Evolutionary conservation across 2,797 vertebrate genomes (phyloP), one percentile per base, ranked within the genome.

Genomic region (Diplodus puntazzo): DNA sequence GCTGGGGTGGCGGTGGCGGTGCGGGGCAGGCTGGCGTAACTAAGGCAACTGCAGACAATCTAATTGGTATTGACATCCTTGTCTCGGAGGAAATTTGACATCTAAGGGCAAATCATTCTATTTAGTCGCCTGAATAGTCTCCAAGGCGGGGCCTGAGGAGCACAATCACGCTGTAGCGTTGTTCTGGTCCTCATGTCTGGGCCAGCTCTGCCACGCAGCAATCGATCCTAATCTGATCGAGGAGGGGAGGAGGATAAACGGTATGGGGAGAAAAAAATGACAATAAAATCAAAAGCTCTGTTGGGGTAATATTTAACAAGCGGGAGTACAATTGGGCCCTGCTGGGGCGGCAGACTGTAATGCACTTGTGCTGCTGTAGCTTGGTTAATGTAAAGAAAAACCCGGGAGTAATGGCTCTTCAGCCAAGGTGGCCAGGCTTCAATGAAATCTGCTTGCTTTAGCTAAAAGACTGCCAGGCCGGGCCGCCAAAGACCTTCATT

Each of bases 101-200:
- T 96, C 94, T 95, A 95, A 96, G 95, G 95, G 95, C 95, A 96
- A 96, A 95, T 95, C 94, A 95, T 95, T 96, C 95, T 95, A 95
- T 95, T 95, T 96, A 96, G 95, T 95, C 89, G 94, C 94, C 94
- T 94, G 95, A 95, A 96, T 95, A 91, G 94, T 94, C 92, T 94
- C 92, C 91, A 90, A 95, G 94, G 93, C 91, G 90, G 92, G 87
- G 90, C 86, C 85, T 85, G 84, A 86, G 87, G 90, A 90, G 91
- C 82, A 92, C 94, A 90, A 92, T 92, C 88, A 75, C 88, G 88
- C 91, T 69, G 92, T 70, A 85, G 89, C 87, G 90, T 90, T 88
- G 89, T 91, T 90, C 92, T 91, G 90, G 86, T 88, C 90, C 86
- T 90, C 86, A 81, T 92, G 91, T 94, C 92, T 93, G 93, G 92